phyloP scores from a whole-genome alignment of 2,113 vertebrate genomes.

The Orthonyx spaldingii region DNA sequence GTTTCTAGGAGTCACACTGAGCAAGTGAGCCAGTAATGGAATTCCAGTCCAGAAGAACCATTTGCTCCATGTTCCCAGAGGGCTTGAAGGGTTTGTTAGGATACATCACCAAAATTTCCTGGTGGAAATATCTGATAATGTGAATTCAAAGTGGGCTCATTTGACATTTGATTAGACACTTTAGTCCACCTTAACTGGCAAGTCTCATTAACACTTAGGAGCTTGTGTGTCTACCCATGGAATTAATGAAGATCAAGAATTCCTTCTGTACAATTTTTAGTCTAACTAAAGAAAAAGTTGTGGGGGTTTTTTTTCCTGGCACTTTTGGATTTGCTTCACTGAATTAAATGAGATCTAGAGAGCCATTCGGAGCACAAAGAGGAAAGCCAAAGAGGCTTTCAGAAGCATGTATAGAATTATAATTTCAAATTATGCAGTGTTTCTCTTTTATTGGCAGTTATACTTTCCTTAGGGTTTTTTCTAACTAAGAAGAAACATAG shows the following conservation, averaged over 20 bases:
- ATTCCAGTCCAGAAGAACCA: neutral
- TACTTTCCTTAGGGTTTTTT: neutral
- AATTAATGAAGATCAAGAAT: conserved; percentile 2
- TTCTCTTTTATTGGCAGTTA: neutral
- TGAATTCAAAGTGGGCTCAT: neutral
- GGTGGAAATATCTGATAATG: neutral
- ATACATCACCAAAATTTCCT: neutral
- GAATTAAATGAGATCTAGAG: conserved; percentile 9
- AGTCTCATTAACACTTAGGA: neutral
- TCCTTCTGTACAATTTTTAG: neutral
- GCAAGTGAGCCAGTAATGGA: neutral
- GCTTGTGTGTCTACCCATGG: neutral
- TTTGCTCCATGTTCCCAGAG: neutral
- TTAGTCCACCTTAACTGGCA: neutral
- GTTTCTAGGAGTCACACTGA: neutral
- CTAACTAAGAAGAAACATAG: neutral
- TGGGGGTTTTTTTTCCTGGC: neutral
- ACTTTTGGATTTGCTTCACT: neutral
- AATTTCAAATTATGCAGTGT: neutral
- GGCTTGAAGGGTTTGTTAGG: neutral
- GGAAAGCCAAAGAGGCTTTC: neutral
- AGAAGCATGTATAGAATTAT: neutral
- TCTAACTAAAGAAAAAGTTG: neutral
- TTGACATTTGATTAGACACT: neutral
- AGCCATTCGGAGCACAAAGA: neutral